These are phyloP conservation scores for Caenorhabditis remanei DNA, from an alignment of 1,140 invertebrate genomes.

Conservation along the genomic window DNA sequence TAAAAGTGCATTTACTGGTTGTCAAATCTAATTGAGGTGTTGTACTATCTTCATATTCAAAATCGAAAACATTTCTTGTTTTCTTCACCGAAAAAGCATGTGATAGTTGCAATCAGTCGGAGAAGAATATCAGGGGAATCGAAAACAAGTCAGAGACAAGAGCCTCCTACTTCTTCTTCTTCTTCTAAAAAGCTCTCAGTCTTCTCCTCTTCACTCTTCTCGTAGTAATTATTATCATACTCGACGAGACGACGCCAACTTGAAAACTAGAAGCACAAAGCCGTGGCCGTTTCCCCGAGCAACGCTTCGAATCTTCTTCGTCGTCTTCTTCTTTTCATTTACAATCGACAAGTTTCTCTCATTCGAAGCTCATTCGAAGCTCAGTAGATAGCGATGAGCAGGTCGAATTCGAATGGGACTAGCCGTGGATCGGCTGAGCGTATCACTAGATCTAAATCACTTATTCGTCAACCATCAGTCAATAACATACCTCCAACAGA, in stretches of 20 bases:
- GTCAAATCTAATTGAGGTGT: background rate
- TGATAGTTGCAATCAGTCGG: slow-evolving; percentile 18
- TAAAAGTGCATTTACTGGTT: background rate
- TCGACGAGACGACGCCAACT: background rate
- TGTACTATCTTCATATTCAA: background rate
- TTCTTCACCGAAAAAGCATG: background rate
- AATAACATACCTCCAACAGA: background rate
- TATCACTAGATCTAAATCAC: background rate
- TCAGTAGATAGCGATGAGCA: no score
- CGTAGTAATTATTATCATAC: slow-evolving; percentile 41
- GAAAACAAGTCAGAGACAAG: slow-evolving; percentile 14
- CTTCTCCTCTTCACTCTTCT: background rate
- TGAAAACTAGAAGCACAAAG: slow-evolving; percentile 8
- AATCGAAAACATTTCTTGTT: background rate
- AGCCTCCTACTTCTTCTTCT: background rate
- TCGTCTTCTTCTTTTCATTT: background rate
- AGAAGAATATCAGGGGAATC: background rate
- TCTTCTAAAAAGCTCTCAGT: background rate
- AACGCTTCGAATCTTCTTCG: slow-evolving; percentile 28
- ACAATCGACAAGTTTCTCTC: no score
- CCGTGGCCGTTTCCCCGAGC: slow-evolving; percentile 24
- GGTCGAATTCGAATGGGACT: background rate
- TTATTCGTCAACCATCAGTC: background rate
- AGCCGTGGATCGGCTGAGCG: background rate
- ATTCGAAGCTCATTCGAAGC: no score